Evolutionary conservation across 2,797 vertebrate species (phyloP).

Genomic region (Hippocampus kuda): DNA sequence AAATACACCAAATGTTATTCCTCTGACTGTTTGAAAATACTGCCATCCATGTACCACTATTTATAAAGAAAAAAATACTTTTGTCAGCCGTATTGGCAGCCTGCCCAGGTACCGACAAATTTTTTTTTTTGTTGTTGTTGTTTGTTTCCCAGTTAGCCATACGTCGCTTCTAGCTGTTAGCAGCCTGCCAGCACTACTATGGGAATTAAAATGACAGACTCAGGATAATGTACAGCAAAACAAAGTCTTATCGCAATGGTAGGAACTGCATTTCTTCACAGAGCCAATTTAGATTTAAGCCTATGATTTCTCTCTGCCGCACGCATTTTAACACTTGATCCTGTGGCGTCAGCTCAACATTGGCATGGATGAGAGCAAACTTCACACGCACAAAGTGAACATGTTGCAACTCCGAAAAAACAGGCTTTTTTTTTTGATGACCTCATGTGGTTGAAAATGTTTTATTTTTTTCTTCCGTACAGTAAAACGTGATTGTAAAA

Average conservation of each 20-base stretch:
- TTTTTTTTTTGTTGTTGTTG: neutral
- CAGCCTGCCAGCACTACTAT: neutral
- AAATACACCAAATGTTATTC: neutral
- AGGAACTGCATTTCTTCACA: neutral
- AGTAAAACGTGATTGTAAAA: too few relatives aligned
- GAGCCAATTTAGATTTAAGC: neutral
- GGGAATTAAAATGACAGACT: neutral
- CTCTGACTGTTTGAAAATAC: neutral
- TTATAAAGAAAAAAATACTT: neutral
- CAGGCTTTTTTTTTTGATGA: too few relatives aligned
- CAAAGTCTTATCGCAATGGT: neutral
- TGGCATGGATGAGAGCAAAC: too few relatives aligned
- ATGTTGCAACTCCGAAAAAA: too few relatives aligned
- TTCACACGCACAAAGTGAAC: too few relatives aligned
- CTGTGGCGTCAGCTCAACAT: neutral
- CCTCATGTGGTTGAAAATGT: too few relatives aligned
- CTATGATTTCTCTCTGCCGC: neutral
- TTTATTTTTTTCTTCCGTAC: too few relatives aligned
- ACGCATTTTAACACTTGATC: neutral
- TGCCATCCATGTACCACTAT: neutral
- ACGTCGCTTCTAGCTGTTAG: neutral
- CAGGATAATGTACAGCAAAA: conserved; percentile 3
- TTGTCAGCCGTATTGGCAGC: neutral
- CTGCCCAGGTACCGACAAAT: neutral
- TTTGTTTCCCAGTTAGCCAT: neutral